A percentile compares a stretch with the other conserved stretches of the same genome.
These are phyloP conservation scores for Berghia stephanieae DNA, from an alignment of 1,140 invertebrate species.

Conservation along the genomic window DNA sequence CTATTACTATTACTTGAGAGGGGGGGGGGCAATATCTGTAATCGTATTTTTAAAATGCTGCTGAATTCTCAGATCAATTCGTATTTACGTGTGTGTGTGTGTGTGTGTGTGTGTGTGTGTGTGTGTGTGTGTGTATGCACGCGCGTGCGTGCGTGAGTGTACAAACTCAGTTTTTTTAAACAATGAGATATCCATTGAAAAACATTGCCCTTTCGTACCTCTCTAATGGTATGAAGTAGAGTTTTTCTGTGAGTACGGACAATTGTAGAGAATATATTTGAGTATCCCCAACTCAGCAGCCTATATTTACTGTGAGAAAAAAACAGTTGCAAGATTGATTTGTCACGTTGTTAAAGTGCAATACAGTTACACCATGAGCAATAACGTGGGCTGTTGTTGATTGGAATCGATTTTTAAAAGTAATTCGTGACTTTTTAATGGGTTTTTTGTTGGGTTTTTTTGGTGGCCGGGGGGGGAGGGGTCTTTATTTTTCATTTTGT, in stretches of 20 bases:
- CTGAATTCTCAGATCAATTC: too few relatives aligned
- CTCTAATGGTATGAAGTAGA: not conserved
- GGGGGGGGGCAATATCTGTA: too few relatives aligned
- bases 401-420: too few relatives aligned
- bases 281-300: not conserved
- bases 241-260: not conserved
- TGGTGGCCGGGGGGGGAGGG: too few relatives aligned
- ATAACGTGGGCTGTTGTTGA: too few relatives aligned
- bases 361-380: too few relatives aligned
- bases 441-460: too few relatives aligned
- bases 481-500: too few relatives aligned
- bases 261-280: not conserved
- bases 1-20: too few relatives aligned
- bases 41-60: too few relatives aligned
- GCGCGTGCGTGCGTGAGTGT: not conserved
- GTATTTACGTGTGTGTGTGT: slow-evolving; percentile 10
- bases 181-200: not conserved
- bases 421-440: too few relatives aligned
- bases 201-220: not conserved
- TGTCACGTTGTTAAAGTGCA: not conserved
- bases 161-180: not conserved
- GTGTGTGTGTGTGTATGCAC: slow-evolving; percentile 5
- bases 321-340: not conserved
- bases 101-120: slow-evolving; percentile 21
- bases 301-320: not conserved